Conservation (phyloP, 2,797 vertebrate genomes). For the Gephyroberyx darwinii region DNA sequence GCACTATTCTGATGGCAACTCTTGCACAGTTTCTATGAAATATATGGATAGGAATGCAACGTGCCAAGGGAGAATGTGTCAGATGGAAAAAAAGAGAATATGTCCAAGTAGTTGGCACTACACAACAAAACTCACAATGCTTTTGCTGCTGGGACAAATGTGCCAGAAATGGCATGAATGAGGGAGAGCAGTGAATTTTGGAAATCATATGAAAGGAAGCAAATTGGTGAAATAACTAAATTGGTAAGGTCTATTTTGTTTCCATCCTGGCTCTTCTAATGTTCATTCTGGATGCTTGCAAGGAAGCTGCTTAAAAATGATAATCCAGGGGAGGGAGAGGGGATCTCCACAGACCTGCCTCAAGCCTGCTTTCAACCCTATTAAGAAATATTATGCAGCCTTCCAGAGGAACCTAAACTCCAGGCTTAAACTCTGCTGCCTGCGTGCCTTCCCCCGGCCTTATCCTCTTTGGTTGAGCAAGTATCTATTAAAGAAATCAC, state of each 20-base stretch:
- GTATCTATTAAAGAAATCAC: constrained; percentile 11
- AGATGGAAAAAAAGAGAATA: constrained; percentile 14
- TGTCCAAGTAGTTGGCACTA: constrained; percentile 7
- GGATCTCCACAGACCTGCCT: constrained; percentile 81
- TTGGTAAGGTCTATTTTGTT: constrained; percentile 50
- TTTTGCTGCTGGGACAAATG: constrained; percentile 38
- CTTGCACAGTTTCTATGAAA: constrained; percentile 7
- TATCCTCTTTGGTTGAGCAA: constrained; percentile 43
- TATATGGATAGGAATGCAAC: constrained; percentile 14
- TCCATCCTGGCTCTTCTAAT: constrained; percentile 62
- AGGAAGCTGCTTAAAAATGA: constrained; percentile 86
- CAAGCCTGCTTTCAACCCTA: constrained; percentile 80
- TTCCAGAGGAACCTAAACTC: constrained; percentile 74
- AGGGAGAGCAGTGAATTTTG: constrained; percentile 28
- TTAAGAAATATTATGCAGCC: constrained; percentile 84
- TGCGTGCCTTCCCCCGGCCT: constrained; percentile 58
- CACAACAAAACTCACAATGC: constrained; percentile 10
- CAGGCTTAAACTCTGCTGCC: constrained; percentile 71
- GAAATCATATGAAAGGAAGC: constrained; percentile 51
- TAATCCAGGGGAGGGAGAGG: constrained; percentile 83
- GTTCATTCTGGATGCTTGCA: constrained; percentile 76
- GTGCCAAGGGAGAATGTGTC: not conserved
- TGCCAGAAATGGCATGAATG: constrained; percentile 19
- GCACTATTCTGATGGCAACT: constrained; percentile 30
- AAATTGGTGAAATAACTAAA: constrained; percentile 69